phyloP scores from a whole-genome alignment of 1,140 invertebrate genomes.

The Euwallacea similis region DNA sequence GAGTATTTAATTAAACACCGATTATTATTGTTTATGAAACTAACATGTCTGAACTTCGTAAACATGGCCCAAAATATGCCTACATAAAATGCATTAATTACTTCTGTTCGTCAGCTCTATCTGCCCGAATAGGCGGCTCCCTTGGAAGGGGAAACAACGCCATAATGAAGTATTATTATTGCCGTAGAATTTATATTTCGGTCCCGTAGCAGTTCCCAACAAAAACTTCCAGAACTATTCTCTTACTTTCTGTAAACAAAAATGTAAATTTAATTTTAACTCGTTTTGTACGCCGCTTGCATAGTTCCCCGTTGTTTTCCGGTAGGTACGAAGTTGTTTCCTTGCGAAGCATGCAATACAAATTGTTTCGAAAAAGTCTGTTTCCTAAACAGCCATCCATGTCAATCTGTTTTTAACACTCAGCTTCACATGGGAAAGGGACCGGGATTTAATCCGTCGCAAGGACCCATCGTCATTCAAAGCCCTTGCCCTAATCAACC shows the following conservation, averaged over 20 bases:
- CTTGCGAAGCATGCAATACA: conserved; percentile 15
- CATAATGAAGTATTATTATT: conserved; percentile 25
- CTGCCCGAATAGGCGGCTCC: too few species aligned
- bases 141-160: conserved; percentile 1
- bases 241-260: conserved; percentile 29
- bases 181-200: conserved; percentile 23
- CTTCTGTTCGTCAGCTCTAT: too few species aligned
- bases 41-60: too few species aligned
- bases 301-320: conserved; percentile 23
- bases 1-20: conserved; percentile 29
- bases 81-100: too few species aligned
- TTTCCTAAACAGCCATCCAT: too few species aligned
- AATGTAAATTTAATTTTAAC: conserved; percentile 33
- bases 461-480: too few species aligned
- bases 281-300: conserved; percentile 24
- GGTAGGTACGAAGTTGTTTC: conserved; percentile 19
- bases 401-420: too few species aligned
- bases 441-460: too few species aligned
- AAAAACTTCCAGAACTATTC: conserved; percentile 26
- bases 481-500: too few species aligned
- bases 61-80: too few species aligned
- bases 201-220: conserved; percentile 8
- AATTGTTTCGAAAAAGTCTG: conserved; percentile 23
- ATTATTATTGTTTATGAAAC: too few species aligned
- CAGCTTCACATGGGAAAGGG: too few species aligned